These are phyloP conservation scores for Lasiommata megera DNA, from an alignment of 2,888 invertebrate genomes.

Conservation along the genomic window DNA sequence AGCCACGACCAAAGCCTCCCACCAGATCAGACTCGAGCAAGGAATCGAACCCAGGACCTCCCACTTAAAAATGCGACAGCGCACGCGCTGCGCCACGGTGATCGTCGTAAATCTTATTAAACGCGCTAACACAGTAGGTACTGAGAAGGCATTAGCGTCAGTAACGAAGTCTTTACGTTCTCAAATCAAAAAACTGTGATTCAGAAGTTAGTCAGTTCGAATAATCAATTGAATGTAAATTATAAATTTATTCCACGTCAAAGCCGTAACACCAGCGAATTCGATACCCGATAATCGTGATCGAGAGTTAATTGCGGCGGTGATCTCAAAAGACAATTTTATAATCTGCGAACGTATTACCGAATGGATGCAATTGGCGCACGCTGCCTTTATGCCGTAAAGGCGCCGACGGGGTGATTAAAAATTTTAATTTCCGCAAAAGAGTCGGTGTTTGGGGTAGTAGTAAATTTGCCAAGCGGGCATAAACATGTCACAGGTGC, in stretches of 20 bases:
- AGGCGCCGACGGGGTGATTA: conserved; percentile 63
- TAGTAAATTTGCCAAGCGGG: conserved; percentile 67
- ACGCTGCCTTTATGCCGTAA: conserved; percentile 37
- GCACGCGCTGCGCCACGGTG: too few relatives aligned
- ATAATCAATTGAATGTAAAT: conserved; percentile 26
- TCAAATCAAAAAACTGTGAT: conserved; percentile 3
- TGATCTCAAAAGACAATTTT: conserved; percentile 49
- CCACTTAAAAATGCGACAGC: too few relatives aligned
- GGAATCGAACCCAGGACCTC: too few relatives aligned
- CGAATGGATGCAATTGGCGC: conserved; percentile 37
- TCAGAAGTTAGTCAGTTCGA: not conserved
- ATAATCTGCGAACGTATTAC: conserved; percentile 56
- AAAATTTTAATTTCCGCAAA: conserved; percentile 62
- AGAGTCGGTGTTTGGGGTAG: conserved; percentile 42
- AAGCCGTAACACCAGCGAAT: conserved; percentile 23
- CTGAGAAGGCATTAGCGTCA: not conserved
- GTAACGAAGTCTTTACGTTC: not conserved
- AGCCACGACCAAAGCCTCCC: too few relatives aligned
- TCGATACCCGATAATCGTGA: conserved; percentile 29
- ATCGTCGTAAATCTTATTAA: too few relatives aligned
- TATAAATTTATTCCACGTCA: conserved; percentile 20
- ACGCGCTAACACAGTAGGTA: too few relatives aligned
- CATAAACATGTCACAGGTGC: conserved; percentile 73
- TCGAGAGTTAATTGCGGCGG: conserved; percentile 52
- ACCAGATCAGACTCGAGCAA: too few relatives aligned